Evolutionary conservation across 2,797 vertebrate species (phyloP), one percentile per base, ranked within the genome.

Genomic region (Anomalospiza imberbis): DNA sequence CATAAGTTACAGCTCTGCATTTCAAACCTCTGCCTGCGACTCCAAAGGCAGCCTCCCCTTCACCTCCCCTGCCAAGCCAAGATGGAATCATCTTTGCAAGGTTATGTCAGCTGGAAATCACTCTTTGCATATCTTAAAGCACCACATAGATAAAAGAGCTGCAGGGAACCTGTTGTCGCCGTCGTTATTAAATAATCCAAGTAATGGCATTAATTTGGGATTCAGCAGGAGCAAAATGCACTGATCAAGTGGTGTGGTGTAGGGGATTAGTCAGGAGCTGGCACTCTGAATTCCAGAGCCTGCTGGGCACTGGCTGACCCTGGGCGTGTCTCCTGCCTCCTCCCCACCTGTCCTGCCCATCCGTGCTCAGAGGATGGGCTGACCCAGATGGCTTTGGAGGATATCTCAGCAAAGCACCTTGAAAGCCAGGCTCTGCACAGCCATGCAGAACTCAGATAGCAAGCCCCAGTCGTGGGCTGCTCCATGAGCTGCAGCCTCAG

Each of bases 141-240:
- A 25, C 62, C 13, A 44, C 78, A 3, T 5, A 80, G 67, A 89
- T 85, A 79, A 79, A 91, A 95, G 94, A 94, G 48, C 91, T 78
- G 88, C 54, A 57, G 92, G 92, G 86, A 96, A 67, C 48, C 81
- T 79, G 74, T 95, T 94, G 93, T 95, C 83, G 13, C 82, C 36
- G 60, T 74, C 91, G 87, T 88, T 94, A 91, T 94, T 95, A 94
- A 97, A 94, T 95, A 95, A 96, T 87, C 93, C 65, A 74, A 73
- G 83, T 91, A 95, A 95, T 91, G 78, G 88, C 85, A 62, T 94
- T 95, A 96, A 81, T 91, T 85, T 90, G 95, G 72, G 78, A 88
- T 92, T 83, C 88, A 80, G 51, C 68, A 48, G 68, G 65, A 92
- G 73, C 45, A n/a, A 88, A 96, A 67, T 1, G 6, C 74, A 11